These are phyloP conservation scores for Menidia beryllina DNA, from an alignment of 2,113 vertebrate genomes.

Conservation along the genomic window DNA sequence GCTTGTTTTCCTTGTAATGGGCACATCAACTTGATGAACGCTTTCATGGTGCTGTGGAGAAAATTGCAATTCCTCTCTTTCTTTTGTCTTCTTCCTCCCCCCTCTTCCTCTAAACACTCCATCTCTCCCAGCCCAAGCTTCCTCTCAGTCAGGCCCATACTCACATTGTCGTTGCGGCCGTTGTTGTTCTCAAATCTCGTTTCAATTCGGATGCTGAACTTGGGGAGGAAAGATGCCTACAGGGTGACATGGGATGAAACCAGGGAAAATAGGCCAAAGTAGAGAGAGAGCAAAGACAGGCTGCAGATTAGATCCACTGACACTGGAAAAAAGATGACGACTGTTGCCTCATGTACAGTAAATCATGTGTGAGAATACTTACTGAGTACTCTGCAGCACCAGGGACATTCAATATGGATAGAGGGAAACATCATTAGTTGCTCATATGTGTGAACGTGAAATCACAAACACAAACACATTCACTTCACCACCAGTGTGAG, in stretches of 20 bases:
- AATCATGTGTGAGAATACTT: conserved; percentile 74
- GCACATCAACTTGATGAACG: conserved; percentile 58
- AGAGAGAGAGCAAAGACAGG: conserved; percentile 23
- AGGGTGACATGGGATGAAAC: conserved; percentile 46
- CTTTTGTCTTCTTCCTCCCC: conserved; percentile 30
- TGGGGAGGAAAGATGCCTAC: conserved; percentile 78
- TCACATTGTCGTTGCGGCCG: conserved; percentile 80
- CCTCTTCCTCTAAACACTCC: conserved; percentile 40
- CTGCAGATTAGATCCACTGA: conserved; percentile 51
- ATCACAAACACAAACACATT: conserved; percentile 20
- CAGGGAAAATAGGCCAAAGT: conserved; percentile 22
- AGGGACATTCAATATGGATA: conserved; percentile 52
- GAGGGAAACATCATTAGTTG: conserved; percentile 63
- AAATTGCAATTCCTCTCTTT: conserved; percentile 54
- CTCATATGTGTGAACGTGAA: conserved; percentile 47
- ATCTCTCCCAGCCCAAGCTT: conserved; percentile 36
- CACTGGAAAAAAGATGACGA: conserved; percentile 50
- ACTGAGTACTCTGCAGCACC: conserved; percentile 82
- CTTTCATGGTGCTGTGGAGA: conserved; percentile 56
- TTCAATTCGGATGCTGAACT: conserved; percentile 83
- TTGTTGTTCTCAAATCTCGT: conserved; percentile 85
- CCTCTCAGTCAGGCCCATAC: conserved; percentile 50
- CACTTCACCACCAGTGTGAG: conserved; percentile 13
- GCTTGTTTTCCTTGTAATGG: conserved; percentile 65
- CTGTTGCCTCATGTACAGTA: conserved; percentile 61